These are phyloP conservation scores for Ifrita kowaldi DNA, from an alignment of 2,113 vertebrate genomes.

Conservation along the genomic window DNA sequence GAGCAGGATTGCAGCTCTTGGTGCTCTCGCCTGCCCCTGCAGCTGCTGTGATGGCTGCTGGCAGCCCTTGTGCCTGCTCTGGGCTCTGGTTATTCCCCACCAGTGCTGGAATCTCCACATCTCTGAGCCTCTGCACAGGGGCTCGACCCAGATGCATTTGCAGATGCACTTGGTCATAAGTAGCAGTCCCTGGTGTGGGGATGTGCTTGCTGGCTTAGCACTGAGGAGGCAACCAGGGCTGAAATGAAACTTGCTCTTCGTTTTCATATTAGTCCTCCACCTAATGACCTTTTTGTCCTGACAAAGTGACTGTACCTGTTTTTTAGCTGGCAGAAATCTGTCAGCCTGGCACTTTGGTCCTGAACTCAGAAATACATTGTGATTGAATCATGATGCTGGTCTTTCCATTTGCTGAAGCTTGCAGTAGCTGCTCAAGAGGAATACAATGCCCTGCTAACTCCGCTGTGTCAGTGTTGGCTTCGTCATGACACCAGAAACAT, in stretches of 20 bases:
- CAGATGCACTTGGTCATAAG: background rate
- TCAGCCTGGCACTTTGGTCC: background rate
- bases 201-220: background rate
- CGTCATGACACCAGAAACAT: background rate
- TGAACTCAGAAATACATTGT: background rate
- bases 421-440: constrained; percentile 20
- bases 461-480: background rate
- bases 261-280: background rate
- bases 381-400: background rate
- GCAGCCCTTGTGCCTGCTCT: rapidly evolving
- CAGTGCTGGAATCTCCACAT: background rate
- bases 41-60: rapidly evolving
- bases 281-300: background rate
- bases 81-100: background rate
- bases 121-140: background rate
- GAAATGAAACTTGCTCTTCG: background rate
- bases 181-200: background rate
- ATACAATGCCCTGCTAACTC: background rate
- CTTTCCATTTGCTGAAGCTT: constrained; percentile 22
- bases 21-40: rapidly evolving
- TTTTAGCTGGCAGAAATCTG: background rate
- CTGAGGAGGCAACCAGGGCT: background rate
- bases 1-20: background rate
- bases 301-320: background rate
- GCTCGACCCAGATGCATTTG: background rate